Percentiles rank a stretch among this genome's conserved stretches.
These are phyloP conservation scores for Archegozetes longisetosus DNA, from an alignment of 1,140 invertebrate species.

Conservation along the genomic window DNA sequence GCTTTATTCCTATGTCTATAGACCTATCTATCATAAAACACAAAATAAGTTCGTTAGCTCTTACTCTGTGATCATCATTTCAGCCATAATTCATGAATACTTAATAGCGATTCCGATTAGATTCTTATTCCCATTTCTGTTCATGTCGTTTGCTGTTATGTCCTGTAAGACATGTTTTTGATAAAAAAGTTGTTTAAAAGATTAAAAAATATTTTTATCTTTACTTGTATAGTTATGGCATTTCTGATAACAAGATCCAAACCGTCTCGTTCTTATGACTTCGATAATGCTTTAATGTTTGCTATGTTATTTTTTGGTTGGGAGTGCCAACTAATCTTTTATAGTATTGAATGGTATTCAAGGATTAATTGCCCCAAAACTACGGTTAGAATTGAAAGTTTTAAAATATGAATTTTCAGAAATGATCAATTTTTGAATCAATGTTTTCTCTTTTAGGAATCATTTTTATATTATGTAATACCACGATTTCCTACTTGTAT, in stretches of 20 bases:
- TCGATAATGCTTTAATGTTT: constrained; percentile 66
- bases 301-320: constrained; percentile 53
- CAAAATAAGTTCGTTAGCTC: constrained; percentile 21
- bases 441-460: too few relatives aligned
- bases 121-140: constrained; percentile 35
- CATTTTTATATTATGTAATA: neutral
- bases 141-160: constrained; percentile 31
- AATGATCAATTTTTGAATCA: neutral
- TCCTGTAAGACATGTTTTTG: constrained; percentile 29
- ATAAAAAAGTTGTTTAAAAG: neutral
- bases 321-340: constrained; percentile 54
- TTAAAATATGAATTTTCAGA: neutral
- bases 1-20: constrained; percentile 81
- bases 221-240: constrained; percentile 37
- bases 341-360: constrained; percentile 70
- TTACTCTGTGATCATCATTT: constrained; percentile 31
- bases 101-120: constrained; percentile 30
- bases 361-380: constrained; percentile 49
- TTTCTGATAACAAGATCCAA: constrained; percentile 31
- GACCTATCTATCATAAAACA: constrained; percentile 22
- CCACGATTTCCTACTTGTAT: neutral
- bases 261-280: constrained; percentile 26
- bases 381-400: neutral
- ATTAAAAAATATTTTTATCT: constrained; percentile 7
- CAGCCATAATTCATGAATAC: constrained; percentile 36